Evolutionary conservation across 2,888 invertebrate species (phyloP).

Genomic region (Alloscopus bannaensis): DNA sequence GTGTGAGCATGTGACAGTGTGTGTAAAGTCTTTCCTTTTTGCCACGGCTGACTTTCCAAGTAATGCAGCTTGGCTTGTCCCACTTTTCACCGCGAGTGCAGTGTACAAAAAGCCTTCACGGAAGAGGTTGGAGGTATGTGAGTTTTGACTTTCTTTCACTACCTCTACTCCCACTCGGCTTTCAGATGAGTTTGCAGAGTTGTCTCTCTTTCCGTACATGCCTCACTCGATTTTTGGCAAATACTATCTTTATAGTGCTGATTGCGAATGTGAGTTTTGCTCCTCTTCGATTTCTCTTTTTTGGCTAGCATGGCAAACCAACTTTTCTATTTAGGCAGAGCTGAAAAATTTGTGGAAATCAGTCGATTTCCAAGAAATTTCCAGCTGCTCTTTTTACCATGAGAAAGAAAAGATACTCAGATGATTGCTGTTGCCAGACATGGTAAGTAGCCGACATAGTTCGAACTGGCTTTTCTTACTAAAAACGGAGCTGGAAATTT

Average conservation of each 20-base stretch:
- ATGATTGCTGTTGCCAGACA: no score
- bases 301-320: no score
- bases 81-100: slow-evolving; percentile 56
- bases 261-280: slow-evolving; percentile 55
- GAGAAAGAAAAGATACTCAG: no score
- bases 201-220: neutral
- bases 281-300: no score
- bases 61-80: slow-evolving; percentile 53
- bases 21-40: slow-evolving; percentile 5
- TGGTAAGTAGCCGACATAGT: no score
- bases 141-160: neutral
- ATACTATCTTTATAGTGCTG: slow-evolving; percentile 38
- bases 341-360: no score
- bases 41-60: slow-evolving; percentile 45
- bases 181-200: neutral
- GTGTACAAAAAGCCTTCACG: slow-evolving; percentile 37
- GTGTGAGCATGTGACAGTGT: slow-evolving; percentile 3
- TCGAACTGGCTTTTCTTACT: no score
- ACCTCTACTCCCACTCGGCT: slow-evolving; percentile 12
- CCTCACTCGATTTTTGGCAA: slow-evolving; percentile 38
- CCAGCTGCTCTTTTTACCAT: no score
- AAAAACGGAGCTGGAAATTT: no score
- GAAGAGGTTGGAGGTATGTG: neutral
- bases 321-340: no score
- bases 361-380: no score